phyloP scores from a whole-genome alignment of 92 coral and sea anemone species.

The Paramuricea clavata region DNA sequence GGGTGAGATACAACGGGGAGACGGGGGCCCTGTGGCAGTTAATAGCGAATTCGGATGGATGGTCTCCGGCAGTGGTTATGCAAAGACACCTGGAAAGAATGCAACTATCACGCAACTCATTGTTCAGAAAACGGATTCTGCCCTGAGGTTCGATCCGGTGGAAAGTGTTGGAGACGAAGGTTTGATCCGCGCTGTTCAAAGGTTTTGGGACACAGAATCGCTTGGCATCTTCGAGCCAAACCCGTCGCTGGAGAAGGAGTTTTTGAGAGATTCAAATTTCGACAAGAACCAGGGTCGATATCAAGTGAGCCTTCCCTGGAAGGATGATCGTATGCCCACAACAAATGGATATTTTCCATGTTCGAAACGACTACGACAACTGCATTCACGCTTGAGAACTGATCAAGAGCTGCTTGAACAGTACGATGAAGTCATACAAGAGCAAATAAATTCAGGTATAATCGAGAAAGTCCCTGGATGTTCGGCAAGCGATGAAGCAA shows the following conservation, averaged over 20 bases:
- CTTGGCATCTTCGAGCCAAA: background rate
- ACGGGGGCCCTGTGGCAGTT: background rate
- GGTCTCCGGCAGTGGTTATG: background rate
- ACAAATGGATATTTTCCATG: background rate
- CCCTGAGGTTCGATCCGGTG: too few relatives aligned
- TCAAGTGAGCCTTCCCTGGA: constrained; percentile 12
- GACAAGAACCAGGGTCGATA: background rate
- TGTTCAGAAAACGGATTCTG: too few relatives aligned
- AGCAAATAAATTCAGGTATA: background rate
- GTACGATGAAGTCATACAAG: background rate
- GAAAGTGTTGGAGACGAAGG: background rate
- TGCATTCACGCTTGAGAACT: background rate
- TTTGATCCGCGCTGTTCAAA: background rate
- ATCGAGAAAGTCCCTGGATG: background rate
- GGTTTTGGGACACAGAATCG: background rate
- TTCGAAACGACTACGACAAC: background rate
- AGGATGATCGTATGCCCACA: background rate
- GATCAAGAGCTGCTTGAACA: background rate
- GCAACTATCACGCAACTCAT: too few relatives aligned
- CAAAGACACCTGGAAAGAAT: too few relatives aligned
- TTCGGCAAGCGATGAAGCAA: too few relatives aligned
- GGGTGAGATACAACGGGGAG: background rate
- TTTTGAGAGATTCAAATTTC: background rate
- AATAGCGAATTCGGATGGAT: background rate
- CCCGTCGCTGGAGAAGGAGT: background rate